phyloP scores from a whole-genome alignment of 2,113 vertebrate genomes.

The Heptranchias perlo region DNA sequence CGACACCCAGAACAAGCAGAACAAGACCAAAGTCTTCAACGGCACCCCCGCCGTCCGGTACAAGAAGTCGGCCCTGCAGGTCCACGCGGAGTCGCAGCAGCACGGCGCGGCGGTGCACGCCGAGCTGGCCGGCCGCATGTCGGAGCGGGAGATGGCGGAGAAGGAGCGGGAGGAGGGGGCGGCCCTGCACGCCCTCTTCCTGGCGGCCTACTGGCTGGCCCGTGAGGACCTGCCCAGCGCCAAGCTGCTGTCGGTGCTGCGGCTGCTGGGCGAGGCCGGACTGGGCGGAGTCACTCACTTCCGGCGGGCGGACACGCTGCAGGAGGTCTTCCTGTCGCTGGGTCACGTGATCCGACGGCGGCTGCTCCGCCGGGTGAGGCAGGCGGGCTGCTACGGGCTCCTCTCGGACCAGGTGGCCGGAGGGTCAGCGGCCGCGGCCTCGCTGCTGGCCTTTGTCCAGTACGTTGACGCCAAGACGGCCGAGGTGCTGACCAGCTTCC shows the following conservation, averaged over 20 bases:
- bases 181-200: background rate
- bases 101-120: background rate
- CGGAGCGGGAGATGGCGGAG: background rate
- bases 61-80: constrained; percentile 32
- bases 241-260: background rate
- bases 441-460: background rate
- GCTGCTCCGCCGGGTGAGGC: background rate
- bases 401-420: background rate
- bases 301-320: background rate
- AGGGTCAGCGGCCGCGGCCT: too few species aligned
- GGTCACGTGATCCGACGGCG: background rate
- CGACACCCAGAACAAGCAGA: constrained; percentile 27
- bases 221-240: background rate
- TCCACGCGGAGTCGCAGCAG: background rate
- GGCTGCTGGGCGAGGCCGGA: background rate
- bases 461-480: background rate
- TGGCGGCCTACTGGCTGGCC: constrained; percentile 15
- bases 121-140: background rate
- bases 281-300: background rate
- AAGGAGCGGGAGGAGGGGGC: background rate
- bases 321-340: background rate
- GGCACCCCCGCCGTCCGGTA: background rate
- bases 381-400: background rate
- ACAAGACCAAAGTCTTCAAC: constrained; percentile 30
- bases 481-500: background rate